Conservation (phyloP, 2,797 vertebrate genomes). For the Coregonus sp. region DNA sequence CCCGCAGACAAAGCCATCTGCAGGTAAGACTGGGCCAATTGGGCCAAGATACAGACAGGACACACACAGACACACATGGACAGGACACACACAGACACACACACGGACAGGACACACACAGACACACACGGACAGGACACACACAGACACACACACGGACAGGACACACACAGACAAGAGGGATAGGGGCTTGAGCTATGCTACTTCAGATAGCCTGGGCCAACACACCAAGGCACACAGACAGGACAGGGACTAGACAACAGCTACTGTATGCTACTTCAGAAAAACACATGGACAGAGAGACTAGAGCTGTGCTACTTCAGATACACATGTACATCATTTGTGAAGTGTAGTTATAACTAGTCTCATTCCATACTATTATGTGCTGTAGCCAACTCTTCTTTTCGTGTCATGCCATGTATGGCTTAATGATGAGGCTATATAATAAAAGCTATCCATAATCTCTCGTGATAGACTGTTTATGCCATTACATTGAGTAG, state of each 20-base stretch:
- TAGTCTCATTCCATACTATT: background rate
- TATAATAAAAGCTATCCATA: too few species aligned
- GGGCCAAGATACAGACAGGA: background rate
- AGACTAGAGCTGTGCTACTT: too few species aligned
- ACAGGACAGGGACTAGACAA: background rate
- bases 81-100: background rate
- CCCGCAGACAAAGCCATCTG: constrained; percentile 62
- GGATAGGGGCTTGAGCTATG: too few species aligned
- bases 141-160: background rate
- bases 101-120: background rate
- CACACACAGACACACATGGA: background rate
- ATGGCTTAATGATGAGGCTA: background rate
- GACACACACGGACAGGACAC: background rate
- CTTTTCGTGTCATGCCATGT: background rate
- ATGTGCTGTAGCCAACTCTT: background rate
- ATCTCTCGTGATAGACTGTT: too few species aligned
- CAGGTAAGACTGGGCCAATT: constrained; percentile 60
- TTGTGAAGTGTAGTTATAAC: too few species aligned
- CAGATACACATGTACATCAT: too few species aligned
- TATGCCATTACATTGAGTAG: too few species aligned
- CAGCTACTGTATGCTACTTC: too few species aligned
- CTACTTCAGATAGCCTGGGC: background rate
- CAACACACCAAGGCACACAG: background rate
- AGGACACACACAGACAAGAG: background rate
- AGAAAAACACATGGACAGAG: too few species aligned